Base-by-base conservation (phyloP, 2,113 vertebrate species). In the Excalfactoria chinensis region DNA sequence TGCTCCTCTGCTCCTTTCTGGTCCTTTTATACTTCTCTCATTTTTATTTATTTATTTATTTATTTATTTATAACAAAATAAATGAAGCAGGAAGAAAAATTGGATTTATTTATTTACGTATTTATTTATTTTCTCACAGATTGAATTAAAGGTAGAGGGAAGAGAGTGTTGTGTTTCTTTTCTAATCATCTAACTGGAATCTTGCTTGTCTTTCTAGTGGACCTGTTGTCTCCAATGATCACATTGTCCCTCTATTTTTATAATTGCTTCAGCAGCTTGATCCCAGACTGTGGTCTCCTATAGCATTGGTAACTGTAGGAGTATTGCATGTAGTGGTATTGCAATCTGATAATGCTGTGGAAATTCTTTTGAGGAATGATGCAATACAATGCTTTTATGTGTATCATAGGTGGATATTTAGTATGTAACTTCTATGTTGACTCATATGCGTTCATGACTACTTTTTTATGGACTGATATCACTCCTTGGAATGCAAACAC, bases 201-300 rank as follows among this genome's bases (percentile, higher is more conserved):
- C 26, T 60, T 90, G 81, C 74, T 93, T 95, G 94, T 96, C 60
- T 92, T 90, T 95, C 69, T 94, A 78, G 82, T 82, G 14, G 59
- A 26, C 34, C 71, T 20, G 6, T 71, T 77, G 71, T 86, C 35
- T 89, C 76, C 48, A 81, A 66, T 73, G 89, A 86, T 89, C 59
- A 26, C 66, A 16, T 34, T 67, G 55, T 72, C 68, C 82, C 71
- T 86, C 19, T 14, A 6, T 93, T 83, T 70, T 20, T 89, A 7
- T 16, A 92, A 46, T 66, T 76, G 43, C 76, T 89, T 53, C 77
- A 86, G 79, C 49, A 91, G 56, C 76, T 93, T 86, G 62, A 35
- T 80, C 49, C 19, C 51, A n/a, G 30, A 17, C 22, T 46, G 19
- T 74, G 41, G 34, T 64, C 41, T 80, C 46, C 41, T 63, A 34